Percentiles rank a stretch among this genome's conserved stretches.
Evolutionary conservation across 2,888 invertebrate species (phyloP).

Genomic region (Axea sp.): DNA sequence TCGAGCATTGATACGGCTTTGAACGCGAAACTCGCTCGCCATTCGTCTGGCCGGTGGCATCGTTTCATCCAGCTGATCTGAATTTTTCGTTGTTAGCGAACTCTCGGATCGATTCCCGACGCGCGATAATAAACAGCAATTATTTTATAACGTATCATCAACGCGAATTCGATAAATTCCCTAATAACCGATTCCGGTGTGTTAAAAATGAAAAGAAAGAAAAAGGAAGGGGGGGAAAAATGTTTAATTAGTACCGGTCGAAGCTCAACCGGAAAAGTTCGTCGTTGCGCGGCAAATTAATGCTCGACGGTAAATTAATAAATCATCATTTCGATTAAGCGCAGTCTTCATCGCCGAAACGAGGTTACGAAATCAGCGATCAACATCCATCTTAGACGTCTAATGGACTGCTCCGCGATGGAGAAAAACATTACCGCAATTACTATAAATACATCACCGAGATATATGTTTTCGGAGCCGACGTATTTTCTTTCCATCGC

Average conservation of each 20-base stretch:
- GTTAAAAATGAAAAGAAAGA: too few relatives aligned
- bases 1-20: constrained; percentile 7
- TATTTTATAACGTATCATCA: constrained; percentile 8
- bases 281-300: constrained; percentile 1
- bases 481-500: constrained; percentile 12
- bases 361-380: constrained; percentile 30
- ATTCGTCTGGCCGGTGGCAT: background rate
- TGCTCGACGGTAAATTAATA: constrained; percentile 8
- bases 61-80: too few relatives aligned
- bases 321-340: constrained; percentile 19
- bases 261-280: constrained; percentile 1
- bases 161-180: constrained; percentile 13
- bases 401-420: constrained; percentile 5
- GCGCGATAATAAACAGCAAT: constrained; percentile 7
- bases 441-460: constrained; percentile 28
- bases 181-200: background rate
- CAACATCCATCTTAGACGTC: constrained; percentile 29
- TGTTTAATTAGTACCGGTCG: too few relatives aligned
- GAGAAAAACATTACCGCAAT: constrained; percentile 15
- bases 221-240: too few relatives aligned
- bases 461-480: constrained; percentile 3
- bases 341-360: constrained; percentile 24
- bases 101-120: too few relatives aligned
- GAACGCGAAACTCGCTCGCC: constrained; percentile 1
- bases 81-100: too few relatives aligned